Percentiles rank a stretch among this genome's conserved stretches.
These are phyloP conservation scores for Macrosiphum euphorbiae DNA, from an alignment of 2,888 invertebrate species.

Conservation along the genomic window DNA sequence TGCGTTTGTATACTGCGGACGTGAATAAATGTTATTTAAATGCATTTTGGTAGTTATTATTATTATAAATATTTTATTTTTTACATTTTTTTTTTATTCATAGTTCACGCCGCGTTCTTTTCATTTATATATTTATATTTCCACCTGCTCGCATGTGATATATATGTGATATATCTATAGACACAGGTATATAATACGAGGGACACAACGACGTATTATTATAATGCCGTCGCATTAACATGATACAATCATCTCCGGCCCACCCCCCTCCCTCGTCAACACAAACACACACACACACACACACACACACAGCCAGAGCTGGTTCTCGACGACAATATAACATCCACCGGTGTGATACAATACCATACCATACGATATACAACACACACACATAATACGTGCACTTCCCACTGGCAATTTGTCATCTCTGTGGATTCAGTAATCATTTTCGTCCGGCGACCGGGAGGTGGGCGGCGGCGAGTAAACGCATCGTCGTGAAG, in stretches of 20 bases:
- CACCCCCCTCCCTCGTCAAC: neutral
- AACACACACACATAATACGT: neutral
- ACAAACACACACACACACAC: no score
- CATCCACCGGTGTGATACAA: neutral
- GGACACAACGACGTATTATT: neutral
- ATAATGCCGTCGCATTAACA: conserved; percentile 48
- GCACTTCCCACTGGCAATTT: conserved; percentile 48
- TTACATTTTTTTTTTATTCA: neutral
- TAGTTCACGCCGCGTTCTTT: conserved; percentile 16
- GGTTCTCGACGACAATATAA: neutral
- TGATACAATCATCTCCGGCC: neutral
- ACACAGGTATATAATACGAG: neutral
- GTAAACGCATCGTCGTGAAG: neutral
- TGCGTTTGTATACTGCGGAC: neutral
- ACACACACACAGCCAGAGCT: neutral
- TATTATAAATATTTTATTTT: neutral
- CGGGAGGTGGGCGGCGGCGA: neutral
- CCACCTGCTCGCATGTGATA: neutral
- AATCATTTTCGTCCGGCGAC: conserved; percentile 54
- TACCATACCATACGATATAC: neutral
- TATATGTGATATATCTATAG: neutral
- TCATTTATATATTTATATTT: neutral
- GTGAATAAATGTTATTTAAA: conserved; percentile 12
- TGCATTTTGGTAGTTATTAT: neutral
- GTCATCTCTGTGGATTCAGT: conserved; percentile 51